Evolutionary conservation across 1,140 invertebrate genomes (phyloP).

Genomic region (Drosophila punjabiensis): DNA sequence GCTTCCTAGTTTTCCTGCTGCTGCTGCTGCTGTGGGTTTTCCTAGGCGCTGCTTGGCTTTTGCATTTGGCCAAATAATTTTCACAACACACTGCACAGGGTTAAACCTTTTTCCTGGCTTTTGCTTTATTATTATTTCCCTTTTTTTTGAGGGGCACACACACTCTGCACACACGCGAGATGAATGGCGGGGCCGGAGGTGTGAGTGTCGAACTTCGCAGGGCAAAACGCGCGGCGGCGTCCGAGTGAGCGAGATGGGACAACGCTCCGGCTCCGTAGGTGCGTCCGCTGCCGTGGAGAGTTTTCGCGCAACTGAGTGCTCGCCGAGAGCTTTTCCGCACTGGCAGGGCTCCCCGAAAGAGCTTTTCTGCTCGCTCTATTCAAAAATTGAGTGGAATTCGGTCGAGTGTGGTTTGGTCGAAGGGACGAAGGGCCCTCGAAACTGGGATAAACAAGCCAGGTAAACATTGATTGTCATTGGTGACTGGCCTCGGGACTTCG

Average conservation of each 20-base stretch:
- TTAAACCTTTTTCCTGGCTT: constrained; percentile 9
- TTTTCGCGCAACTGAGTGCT: constrained; percentile 73
- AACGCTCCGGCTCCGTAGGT: constrained; percentile 19
- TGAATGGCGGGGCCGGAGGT: constrained; percentile 32
- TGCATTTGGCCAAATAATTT: constrained; percentile 31
- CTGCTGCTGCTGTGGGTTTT: constrained; percentile 14
- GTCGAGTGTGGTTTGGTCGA: constrained; percentile 27
- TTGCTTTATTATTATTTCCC: constrained; percentile 5
- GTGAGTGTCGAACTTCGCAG: constrained; percentile 34
- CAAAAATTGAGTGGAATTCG: constrained; percentile 42
- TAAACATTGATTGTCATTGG: constrained; percentile 46
- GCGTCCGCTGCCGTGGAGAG: constrained; percentile 63
- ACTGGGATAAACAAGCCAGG: constrained; percentile 43
- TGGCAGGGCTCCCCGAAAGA: constrained; percentile 21
- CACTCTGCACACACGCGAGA: constrained; percentile 50
- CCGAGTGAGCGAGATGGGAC: constrained; percentile 23
- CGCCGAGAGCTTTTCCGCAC: constrained; percentile 52
- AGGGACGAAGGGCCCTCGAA: constrained; percentile 35
- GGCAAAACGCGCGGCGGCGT: constrained; percentile 21
- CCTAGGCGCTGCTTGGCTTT: constrained; percentile 11
- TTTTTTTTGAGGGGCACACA: constrained; percentile 19
- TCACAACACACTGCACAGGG: constrained; percentile 39
- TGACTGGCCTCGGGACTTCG: not conserved
- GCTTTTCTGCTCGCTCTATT: constrained; percentile 39
- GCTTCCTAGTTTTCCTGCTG: constrained; percentile 27